Conservation (phyloP, 2,797 vertebrate species). For the Basileuterus tristriatus region DNA sequence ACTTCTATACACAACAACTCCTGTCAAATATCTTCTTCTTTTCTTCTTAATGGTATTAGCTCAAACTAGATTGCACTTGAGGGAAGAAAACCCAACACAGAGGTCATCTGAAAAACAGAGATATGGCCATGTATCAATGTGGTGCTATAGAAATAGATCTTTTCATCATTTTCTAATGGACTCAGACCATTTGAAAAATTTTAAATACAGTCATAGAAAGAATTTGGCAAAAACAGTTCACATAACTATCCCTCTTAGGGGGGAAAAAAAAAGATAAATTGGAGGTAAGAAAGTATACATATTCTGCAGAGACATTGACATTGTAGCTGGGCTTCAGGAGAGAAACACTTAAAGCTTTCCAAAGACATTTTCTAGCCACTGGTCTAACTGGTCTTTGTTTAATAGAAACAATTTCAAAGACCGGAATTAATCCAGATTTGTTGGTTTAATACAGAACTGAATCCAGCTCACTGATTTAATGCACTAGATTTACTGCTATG, state of each 20-base stretch:
- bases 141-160: neutral
- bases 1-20: neutral
- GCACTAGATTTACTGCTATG: slow-evolving; percentile 24
- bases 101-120: neutral
- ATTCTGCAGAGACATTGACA: neutral
- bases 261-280: accelerated
- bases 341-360: neutral
- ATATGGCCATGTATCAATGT: neutral
- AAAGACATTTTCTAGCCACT: neutral
- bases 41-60: neutral
- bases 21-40: neutral
- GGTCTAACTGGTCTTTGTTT: slow-evolving; percentile 11
- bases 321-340: neutral
- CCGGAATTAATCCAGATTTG: slow-evolving; percentile 46
- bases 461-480: slow-evolving; percentile 48
- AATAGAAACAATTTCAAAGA: slow-evolving; percentile 15
- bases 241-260: neutral
- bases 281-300: neutral
- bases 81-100: neutral
- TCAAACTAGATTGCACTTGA: neutral
- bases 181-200: neutral
- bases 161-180: neutral
- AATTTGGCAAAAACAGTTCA: neutral
- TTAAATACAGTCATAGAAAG: neutral
- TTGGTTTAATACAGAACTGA: slow-evolving; percentile 57